A percentile compares a stretch with the other conserved stretches of the same genome.
Conservation (phyloP, 1,140 invertebrate genomes). For the Drosophila virilis region DNA sequence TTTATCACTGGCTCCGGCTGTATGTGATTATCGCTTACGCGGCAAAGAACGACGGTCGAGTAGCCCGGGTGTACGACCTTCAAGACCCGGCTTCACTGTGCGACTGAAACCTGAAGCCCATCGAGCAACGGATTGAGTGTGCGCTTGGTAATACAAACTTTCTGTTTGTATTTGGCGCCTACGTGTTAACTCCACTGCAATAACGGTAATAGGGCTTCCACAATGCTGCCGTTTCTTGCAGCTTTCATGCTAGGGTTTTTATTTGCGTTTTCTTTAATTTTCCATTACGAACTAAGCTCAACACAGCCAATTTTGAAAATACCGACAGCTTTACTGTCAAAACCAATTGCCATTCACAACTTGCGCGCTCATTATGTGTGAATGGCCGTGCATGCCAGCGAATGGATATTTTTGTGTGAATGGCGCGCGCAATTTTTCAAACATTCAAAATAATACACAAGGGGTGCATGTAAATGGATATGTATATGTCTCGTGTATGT, state of each 20-base stretch:
- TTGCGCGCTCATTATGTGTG: background rate
- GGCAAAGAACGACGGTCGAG: background rate
- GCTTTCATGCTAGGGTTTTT: background rate
- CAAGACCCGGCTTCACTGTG: slow-evolving; percentile 16
- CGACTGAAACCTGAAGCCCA: slow-evolving; percentile 20
- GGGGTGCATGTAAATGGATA: no score
- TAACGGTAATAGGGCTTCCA: background rate
- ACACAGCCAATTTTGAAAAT: slow-evolving; percentile 6
- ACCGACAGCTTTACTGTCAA: background rate
- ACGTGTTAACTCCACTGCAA: slow-evolving; percentile 13
- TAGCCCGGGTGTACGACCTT: slow-evolving; percentile 8
- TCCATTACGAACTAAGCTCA: background rate
- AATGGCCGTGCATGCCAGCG: background rate
- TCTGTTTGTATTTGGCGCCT: slow-evolving; percentile 36
- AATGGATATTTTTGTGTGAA: slow-evolving; percentile 5
- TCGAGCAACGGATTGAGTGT: background rate
- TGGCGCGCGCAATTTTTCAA: background rate
- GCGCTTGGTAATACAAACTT: slow-evolving; percentile 26
- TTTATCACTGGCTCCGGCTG: slow-evolving; percentile 4
- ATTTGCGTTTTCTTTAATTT: background rate
- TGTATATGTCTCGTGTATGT: no score
- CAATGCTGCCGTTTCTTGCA: background rate
- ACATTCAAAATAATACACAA: no score
- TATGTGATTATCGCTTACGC: slow-evolving; percentile 6
- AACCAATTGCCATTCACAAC: background rate